These are phyloP conservation scores for Ceratothoa steindachneri DNA, from an alignment of 2,888 invertebrate species.

Conservation along the genomic window DNA sequence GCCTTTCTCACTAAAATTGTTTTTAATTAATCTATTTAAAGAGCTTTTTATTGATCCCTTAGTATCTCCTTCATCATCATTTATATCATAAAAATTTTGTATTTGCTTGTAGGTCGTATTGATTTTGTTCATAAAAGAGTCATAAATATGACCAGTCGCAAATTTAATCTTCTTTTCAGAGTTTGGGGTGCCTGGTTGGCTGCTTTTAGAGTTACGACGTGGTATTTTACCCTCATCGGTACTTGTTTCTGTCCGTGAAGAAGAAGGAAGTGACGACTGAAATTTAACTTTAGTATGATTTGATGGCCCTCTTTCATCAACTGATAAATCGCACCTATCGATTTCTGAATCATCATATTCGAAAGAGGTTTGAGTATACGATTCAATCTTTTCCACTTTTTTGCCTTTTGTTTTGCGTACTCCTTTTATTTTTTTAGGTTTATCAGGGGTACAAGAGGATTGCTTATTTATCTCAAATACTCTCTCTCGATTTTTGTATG, in stretches of 20 bases:
- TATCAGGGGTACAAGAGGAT: neutral
- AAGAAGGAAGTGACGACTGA: neutral
- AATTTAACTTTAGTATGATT: neutral
- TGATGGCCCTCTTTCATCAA: neutral
- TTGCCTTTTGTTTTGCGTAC: neutral
- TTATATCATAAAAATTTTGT: neutral
- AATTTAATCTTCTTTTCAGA: slow-evolving; percentile 1
- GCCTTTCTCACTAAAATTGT: neutral
- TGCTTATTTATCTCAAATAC: neutral
- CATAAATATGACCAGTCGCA: neutral
- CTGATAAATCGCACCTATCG: neutral
- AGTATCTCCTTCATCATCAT: neutral
- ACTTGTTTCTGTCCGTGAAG: neutral
- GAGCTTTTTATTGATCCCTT: neutral
- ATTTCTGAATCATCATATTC: neutral
- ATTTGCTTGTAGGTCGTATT: neutral
- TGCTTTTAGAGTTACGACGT: neutral
- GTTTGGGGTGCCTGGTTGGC: neutral
- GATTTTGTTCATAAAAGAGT: neutral
- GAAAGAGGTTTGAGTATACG: neutral
- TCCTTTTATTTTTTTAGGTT: neutral
- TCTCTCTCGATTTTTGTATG: neutral
- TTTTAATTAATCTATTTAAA: neutral
- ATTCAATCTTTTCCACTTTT: neutral
- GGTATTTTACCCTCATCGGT: neutral